A percentile compares a stretch with the other conserved stretches of the same genome.
These are phyloP conservation scores for Paguma larvata DNA, from an alignment of 2,797 vertebrate genomes.

Conservation along the genomic window DNA sequence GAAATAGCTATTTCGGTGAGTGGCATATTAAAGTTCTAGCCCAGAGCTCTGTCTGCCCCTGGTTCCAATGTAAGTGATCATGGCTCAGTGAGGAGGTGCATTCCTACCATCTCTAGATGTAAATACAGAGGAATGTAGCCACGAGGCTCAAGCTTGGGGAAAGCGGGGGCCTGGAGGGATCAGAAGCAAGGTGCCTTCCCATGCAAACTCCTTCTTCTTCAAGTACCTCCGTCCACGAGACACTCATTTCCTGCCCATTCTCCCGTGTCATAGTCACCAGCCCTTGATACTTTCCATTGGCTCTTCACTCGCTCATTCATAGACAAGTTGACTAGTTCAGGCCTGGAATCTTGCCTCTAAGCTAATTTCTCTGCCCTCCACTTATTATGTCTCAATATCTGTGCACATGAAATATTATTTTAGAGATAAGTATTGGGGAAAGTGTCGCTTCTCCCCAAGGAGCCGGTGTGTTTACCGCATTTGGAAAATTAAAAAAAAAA, in stretches of 20 bases:
- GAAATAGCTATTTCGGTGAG: conserved; percentile 79
- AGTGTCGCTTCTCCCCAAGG: background rate
- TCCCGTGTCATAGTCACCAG: background rate
- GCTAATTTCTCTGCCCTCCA: background rate
- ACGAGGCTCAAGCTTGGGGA: background rate
- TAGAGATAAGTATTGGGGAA: background rate
- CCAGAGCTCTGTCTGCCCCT: conserved; percentile 70
- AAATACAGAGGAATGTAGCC: background rate
- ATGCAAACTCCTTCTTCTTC: background rate
- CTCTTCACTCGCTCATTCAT: background rate
- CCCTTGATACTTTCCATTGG: background rate
- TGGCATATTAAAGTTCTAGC: conserved; percentile 77
- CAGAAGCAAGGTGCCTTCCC: background rate
- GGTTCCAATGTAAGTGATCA: background rate
- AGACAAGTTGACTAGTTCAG: background rate
- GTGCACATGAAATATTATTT: background rate
- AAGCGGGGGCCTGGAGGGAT: background rate
- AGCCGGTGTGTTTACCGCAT: background rate
- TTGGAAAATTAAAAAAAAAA: background rate
- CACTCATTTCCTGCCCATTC: background rate
- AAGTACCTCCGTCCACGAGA: background rate
- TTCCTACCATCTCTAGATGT: background rate
- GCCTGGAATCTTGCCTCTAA: background rate
- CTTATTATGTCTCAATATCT: background rate
- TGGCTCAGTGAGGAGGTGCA: conserved; percentile 21